These are phyloP conservation scores for Orthosia gothica DNA, from an alignment of 2,888 invertebrate genomes.

Conservation along the genomic window DNA sequence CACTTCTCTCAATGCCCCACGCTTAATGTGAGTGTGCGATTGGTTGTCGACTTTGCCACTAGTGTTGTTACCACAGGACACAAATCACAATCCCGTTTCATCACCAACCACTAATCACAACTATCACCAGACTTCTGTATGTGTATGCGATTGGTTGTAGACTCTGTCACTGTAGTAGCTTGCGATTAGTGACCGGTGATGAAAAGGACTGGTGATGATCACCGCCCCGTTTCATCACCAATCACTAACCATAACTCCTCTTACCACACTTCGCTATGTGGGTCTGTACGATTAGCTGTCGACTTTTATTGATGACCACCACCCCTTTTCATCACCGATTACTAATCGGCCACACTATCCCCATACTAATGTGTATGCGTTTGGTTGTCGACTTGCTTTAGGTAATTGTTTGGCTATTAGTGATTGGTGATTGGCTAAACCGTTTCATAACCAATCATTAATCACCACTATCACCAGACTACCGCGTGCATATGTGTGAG, in stretches of 20 bases:
- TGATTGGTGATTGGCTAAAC: too few relatives aligned
- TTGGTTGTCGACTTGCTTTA: not conserved
- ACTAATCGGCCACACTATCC: not conserved
- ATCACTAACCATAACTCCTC: not conserved
- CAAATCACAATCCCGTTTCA: not conserved
- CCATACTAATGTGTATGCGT: not conserved
- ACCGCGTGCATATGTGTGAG: not conserved
- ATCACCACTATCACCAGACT: too few relatives aligned
- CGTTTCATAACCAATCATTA: not conserved
- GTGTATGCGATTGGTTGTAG: not conserved
- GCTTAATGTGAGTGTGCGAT: slow-evolving; percentile 11
- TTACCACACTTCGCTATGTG: not conserved
- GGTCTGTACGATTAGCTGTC: not conserved
- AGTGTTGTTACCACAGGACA: slow-evolving; percentile 16
- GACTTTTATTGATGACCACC: not conserved
- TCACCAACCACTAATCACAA: not conserved
- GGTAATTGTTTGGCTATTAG: too few relatives aligned
- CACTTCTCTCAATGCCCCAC: too few relatives aligned
- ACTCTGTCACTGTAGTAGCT: not conserved
- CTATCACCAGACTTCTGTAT: not conserved
- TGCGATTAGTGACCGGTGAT: not conserved
- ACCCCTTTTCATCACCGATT: not conserved
- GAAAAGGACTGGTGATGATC: too few relatives aligned
- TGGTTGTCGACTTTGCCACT: slow-evolving; percentile 47
- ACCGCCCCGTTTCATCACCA: not conserved